Evolutionary conservation across 2,797 vertebrate species (phyloP).

Genomic region (Cryptoprocta ferox): DNA sequence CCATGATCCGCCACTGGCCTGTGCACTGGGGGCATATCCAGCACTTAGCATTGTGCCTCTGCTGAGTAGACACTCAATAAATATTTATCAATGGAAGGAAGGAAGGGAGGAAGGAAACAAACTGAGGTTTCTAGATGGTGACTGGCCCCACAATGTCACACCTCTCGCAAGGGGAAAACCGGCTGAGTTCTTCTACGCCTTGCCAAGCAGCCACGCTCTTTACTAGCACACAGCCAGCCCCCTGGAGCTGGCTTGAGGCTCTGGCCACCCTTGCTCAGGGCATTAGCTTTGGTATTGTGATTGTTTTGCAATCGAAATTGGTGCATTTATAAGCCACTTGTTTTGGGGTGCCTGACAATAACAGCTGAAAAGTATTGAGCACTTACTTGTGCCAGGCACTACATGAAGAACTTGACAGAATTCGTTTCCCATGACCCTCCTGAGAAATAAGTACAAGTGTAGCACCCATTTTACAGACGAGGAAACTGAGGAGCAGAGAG

Average conservation of each 20-base stretch:
- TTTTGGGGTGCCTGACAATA: not conserved
- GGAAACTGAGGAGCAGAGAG: not conserved
- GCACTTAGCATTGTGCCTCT: not conserved
- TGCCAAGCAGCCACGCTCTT: not conserved
- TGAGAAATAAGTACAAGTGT: not conserved
- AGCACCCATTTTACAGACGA: not conserved
- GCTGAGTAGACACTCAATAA: not conserved
- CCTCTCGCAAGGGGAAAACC: not conserved
- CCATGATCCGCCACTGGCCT: not conserved
- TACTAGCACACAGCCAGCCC: no score
- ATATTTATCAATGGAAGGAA: not conserved
- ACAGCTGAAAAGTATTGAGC: not conserved
- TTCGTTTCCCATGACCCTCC: not conserved
- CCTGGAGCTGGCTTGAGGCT: not conserved
- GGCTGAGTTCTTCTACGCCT: not conserved
- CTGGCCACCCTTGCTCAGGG: not conserved
- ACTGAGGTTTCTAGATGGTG: not conserved
- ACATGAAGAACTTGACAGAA: not conserved
- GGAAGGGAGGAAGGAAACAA: constrained; percentile 4
- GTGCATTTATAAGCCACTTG: not conserved
- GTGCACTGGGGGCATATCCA: not conserved
- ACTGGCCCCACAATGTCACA: not conserved
- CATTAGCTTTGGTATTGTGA: not conserved
- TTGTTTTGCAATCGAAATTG: not conserved
- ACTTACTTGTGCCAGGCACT: not conserved